These are phyloP conservation scores for Murina feae DNA, from an alignment of 2,113 vertebrate genomes.

Conservation along the genomic window DNA sequence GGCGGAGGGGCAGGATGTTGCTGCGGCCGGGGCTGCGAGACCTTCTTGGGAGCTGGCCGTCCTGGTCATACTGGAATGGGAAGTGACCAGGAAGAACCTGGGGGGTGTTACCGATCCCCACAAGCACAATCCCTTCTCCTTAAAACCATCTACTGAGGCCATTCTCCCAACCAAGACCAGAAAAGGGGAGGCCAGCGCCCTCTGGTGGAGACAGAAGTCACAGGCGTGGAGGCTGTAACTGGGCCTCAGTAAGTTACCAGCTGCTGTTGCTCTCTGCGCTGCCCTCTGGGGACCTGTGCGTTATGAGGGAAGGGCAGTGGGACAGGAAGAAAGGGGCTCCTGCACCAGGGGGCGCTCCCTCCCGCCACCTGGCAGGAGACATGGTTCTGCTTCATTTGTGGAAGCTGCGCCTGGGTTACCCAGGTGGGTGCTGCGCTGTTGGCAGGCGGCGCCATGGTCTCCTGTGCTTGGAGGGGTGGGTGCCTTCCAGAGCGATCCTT, in stretches of 20 bases:
- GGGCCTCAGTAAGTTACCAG: neutral
- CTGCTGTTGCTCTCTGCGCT: neutral
- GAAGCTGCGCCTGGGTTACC: neutral
- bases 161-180: neutral
- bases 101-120: neutral
- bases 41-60: neutral
- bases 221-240: neutral
- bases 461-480: neutral
- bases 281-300: neutral
- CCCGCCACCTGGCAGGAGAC: neutral
- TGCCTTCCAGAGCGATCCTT: neutral
- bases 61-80: neutral
- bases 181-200: neutral
- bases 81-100: neutral
- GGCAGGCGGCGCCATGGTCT: neutral
- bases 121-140: neutral
- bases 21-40: accelerated
- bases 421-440: neutral
- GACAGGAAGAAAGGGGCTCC: neutral
- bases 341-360: neutral
- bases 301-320: neutral
- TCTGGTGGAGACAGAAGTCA: neutral
- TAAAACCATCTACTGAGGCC: neutral
- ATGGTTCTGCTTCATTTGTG: neutral
- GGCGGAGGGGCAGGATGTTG: neutral